A percentile compares a stretch with the other conserved stretches of the same genome.
These are phyloP conservation scores for Octopus bimaculoides DNA, from an alignment of 1,140 invertebrate species.

Conservation along the genomic window DNA sequence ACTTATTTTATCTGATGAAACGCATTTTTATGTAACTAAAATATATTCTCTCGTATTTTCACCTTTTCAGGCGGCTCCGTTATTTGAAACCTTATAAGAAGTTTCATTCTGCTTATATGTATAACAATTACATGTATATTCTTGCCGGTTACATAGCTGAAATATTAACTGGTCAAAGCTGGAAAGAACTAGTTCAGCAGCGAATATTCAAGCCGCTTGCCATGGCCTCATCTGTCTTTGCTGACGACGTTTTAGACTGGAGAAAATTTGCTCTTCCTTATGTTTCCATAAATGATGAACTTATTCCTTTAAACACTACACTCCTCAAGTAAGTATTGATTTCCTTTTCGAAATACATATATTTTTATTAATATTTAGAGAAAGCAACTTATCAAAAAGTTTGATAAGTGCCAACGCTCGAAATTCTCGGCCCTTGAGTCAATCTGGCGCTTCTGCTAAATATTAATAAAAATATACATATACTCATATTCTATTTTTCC, in stretches of 20 bases:
- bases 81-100: conserved; percentile 32
- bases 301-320: conserved; percentile 28
- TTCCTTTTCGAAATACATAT: neutral
- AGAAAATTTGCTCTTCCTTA: conserved; percentile 39
- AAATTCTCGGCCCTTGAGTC: too few relatives aligned
- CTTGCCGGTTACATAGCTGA: conserved; percentile 49
- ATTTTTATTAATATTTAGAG: too few relatives aligned
- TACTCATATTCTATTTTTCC: too few relatives aligned
- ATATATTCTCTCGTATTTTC: neutral
- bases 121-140: conserved; percentile 52
- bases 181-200: conserved; percentile 40
- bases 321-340: conserved; percentile 38
- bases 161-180: conserved; percentile 33
- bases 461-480: too few relatives aligned
- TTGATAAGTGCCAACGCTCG: too few relatives aligned
- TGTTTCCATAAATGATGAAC: conserved; percentile 32
- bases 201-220: conserved; percentile 36
- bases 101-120: conserved; percentile 42
- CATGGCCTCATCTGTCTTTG: conserved; percentile 42
- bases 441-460: too few relatives aligned
- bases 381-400: too few relatives aligned
- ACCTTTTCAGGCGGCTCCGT: conserved; percentile 19
- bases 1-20: too few relatives aligned
- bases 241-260: conserved; percentile 27
- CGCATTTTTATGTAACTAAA: too few relatives aligned